Conservation (phyloP, 2,888 invertebrate species). For the Galeopsomyia nigrocyanea region DNA sequence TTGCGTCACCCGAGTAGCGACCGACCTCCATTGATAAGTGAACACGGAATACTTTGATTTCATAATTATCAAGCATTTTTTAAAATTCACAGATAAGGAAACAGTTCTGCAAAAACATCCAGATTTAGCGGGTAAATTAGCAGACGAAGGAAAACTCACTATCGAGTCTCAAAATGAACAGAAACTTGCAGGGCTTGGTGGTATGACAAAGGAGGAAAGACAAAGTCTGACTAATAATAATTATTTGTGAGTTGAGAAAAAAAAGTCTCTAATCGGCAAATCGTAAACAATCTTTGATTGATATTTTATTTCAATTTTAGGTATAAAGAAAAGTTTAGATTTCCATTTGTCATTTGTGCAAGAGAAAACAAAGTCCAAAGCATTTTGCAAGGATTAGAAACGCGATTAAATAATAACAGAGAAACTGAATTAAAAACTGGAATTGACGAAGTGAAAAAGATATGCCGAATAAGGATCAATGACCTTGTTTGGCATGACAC, state of each 20-base stretch:
- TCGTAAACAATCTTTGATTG: not conserved
- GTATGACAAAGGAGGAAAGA: constrained; percentile 72
- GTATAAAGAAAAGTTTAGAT: constrained; percentile 77
- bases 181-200: constrained; percentile 71
- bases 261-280: constrained; percentile 7
- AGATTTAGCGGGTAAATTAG: constrained; percentile 75
- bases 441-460: constrained; percentile 79
- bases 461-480: constrained; percentile 73
- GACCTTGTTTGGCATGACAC: constrained; percentile 68
- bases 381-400: constrained; percentile 73
- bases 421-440: constrained; percentile 73
- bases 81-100: constrained; percentile 70
- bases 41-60: no score
- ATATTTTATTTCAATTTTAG: constrained; percentile 65
- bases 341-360: constrained; percentile 79
- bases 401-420: constrained; percentile 71
- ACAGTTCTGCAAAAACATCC: constrained; percentile 75
- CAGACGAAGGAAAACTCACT: constrained; percentile 72
- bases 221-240: constrained; percentile 70
- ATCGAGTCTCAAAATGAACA: constrained; percentile 75
- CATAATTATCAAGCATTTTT: not conserved
- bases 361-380: constrained; percentile 75
- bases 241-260: constrained; percentile 59
- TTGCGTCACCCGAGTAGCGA: no score
- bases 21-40: no score